phyloP scores from a whole-genome alignment of 2,113 vertebrate species.

The Poeciliopsis prolifica region DNA sequence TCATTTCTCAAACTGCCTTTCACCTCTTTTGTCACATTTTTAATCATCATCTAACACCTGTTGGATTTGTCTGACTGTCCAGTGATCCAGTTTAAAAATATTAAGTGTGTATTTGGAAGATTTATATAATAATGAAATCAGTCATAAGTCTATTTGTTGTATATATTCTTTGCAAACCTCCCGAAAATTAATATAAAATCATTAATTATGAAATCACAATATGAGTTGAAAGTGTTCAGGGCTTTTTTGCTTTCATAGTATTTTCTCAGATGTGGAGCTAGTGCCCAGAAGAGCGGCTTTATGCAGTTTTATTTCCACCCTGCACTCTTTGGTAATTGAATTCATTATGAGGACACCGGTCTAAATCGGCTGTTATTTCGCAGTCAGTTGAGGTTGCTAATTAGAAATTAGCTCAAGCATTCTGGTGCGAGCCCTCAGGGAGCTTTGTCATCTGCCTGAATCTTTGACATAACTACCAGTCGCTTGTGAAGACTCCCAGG shows the following conservation, averaged over 20 bases:
- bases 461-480: slow-evolving; percentile 48
- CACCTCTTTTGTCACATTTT: too few species aligned
- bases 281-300: slow-evolving; percentile 21
- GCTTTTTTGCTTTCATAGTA: slow-evolving; percentile 7
- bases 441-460: slow-evolving; percentile 21
- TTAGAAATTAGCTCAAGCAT: slow-evolving; percentile 68
- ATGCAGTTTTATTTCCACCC: slow-evolving; percentile 66
- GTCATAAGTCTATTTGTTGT: too few species aligned
- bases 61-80: too few species aligned
- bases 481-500: slow-evolving; percentile 46
- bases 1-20: too few species aligned
- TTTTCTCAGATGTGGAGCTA: slow-evolving; percentile 27
- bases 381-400: slow-evolving; percentile 66
- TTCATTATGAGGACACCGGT: slow-evolving; percentile 65
- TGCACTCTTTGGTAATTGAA: slow-evolving; percentile 68
- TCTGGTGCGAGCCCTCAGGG: slow-evolving; percentile 31
- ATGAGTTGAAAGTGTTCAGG: neutral
- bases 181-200: too few species aligned
- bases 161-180: too few species aligned
- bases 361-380: slow-evolving; percentile 65
- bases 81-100: too few species aligned
- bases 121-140: too few species aligned
- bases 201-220: too few species aligned
- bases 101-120: too few species aligned
- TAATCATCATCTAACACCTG: too few species aligned